Evolutionary conservation across 2,113 vertebrate species (phyloP), one percentile per base, ranked within the genome.

Genomic region (Nyctibius bracteatus): DNA sequence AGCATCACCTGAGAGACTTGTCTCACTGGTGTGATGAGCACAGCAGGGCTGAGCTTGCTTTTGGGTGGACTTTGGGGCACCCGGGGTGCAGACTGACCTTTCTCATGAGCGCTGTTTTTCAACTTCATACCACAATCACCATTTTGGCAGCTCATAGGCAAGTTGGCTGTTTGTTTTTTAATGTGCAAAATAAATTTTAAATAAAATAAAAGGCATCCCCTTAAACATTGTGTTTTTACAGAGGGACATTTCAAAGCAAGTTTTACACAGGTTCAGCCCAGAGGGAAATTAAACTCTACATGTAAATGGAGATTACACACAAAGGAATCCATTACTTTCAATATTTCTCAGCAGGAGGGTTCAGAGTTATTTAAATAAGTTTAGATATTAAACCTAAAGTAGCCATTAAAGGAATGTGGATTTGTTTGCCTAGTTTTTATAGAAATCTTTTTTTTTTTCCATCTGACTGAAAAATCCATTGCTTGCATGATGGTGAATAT

Each of bases 311-410:
- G 98, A 98, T 98, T 98, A 97, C 95, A 96, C 98, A 98, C 98
- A 98, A 98, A 98, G 97, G 98, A 98, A 98, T 97, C 98, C 98
- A 98, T 98, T 98, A 98, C 98, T 98, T 98, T 98, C 98, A 98
- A 98, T 98, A 98, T 98, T 98, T 98, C 98, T 98, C 98, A 97
- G 98, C 97, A 98, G 98, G 98, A 98, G 98, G 97, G 97, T 98
- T 97, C 97, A 98, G 98, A 98, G 97, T 98, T 98, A 98, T 98
- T 98, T 98, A 98, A 98, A 98, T 98, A 98, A 98, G 98, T 98
- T 98, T 98, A 98, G 97, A 98, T 98, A 98, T 98, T 98, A 98
- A 98, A 98, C 97, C 96, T 98, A 98, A 98, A 98, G 97, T 98
- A 98, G 98, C 98, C 98, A 98, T 98, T 98, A 98, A 98, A 98